phyloP scores from a whole-genome alignment of 2,113 vertebrate species.

The Cygnus buccinator region DNA sequence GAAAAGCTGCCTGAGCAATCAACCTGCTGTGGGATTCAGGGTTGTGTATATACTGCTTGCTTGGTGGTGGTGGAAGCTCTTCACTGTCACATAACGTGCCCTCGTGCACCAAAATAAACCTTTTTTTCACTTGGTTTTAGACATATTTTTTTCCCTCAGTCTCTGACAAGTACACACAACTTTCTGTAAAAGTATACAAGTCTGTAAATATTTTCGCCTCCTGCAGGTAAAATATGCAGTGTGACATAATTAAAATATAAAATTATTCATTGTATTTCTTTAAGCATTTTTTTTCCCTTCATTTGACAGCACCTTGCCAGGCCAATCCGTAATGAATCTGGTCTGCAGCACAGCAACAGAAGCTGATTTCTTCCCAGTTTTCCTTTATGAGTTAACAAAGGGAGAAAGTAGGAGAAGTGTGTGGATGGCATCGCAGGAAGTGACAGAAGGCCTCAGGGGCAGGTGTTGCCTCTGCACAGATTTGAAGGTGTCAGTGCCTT shows the following conservation, averaged over 20 bases:
- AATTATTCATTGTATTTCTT: background rate
- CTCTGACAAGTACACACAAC: background rate
- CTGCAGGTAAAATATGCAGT: background rate
- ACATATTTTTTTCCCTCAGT: background rate
- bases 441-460: background rate
- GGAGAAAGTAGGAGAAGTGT: background rate
- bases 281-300: background rate
- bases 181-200: background rate
- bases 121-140: background rate
- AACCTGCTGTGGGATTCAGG: background rate
- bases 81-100: background rate
- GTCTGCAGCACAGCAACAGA: background rate
- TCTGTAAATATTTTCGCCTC: background rate
- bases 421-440: background rate
- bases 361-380: background rate
- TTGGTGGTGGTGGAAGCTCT: background rate
- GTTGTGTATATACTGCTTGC: background rate
- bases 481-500: background rate
- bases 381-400: constrained; percentile 13
- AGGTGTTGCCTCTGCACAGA: background rate
- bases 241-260: background rate
- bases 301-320: background rate
- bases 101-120: background rate
- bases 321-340: background rate
- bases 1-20: background rate